Conservation (phyloP, 2,797 vertebrate genomes). For the Sebastes trivittatus region DNA sequence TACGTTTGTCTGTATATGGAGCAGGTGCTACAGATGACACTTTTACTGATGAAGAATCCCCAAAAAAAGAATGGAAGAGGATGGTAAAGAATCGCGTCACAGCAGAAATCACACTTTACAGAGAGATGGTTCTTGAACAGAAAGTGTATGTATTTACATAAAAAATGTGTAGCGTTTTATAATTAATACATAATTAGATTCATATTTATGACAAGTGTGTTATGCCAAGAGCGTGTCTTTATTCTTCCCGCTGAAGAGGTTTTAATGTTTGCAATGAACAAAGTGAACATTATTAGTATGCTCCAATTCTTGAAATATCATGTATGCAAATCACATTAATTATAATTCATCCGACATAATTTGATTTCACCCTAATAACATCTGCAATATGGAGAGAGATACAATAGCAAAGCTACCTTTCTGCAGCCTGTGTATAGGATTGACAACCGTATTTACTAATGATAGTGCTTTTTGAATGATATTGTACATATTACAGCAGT, state of each 20-base stretch:
- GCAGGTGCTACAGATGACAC: neutral
- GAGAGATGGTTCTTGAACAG: neutral
- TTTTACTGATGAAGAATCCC: neutral
- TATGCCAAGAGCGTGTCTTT: neutral
- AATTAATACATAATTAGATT: neutral
- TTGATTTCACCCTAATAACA: neutral
- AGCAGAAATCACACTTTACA: neutral
- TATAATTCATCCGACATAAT: neutral
- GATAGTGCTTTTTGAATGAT: neutral
- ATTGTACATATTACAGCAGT: neutral
- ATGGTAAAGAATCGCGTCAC: neutral
- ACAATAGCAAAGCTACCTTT: neutral
- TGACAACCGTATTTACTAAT: neutral
- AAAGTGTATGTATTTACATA: neutral
- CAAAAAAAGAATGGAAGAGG: neutral
- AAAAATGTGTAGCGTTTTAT: neutral
- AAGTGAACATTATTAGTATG: neutral
- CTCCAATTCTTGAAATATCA: neutral
- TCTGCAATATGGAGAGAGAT: neutral
- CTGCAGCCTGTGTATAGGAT: too few relatives aligned
- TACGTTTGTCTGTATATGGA: neutral
- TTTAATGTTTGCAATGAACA: neutral
- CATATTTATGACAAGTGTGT: neutral
- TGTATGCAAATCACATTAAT: neutral
- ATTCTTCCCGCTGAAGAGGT: neutral